Conservation (phyloP, 2,113 vertebrate genomes). For the Neolamprologus sp. region DNA sequence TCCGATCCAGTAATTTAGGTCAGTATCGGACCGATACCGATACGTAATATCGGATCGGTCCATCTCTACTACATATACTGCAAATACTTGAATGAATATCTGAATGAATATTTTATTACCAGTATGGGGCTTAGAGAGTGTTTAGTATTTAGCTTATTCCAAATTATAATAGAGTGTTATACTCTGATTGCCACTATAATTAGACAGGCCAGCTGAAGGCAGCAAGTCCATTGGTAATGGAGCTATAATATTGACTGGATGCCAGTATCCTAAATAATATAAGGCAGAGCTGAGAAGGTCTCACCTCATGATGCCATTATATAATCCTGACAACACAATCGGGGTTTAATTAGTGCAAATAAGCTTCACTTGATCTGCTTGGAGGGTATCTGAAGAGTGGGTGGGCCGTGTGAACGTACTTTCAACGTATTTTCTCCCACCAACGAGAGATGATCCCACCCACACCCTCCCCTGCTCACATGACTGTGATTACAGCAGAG, state of each 20-base stretch:
- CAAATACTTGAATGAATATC: background rate
- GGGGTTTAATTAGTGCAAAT: constrained; percentile 19
- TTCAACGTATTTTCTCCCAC: constrained; percentile 7
- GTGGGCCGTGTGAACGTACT: constrained; percentile 4
- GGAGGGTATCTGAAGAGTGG: background rate
- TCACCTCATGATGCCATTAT: background rate
- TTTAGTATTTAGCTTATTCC: background rate
- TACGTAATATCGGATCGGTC: too few relatives aligned
- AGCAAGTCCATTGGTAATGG: background rate
- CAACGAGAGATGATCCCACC: background rate
- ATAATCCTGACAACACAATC: constrained; percentile 17
- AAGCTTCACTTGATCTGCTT: constrained; percentile 2
- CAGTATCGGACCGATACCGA: too few relatives aligned
- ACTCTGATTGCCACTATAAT: background rate
- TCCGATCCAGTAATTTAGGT: too few relatives aligned
- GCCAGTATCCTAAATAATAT: background rate
- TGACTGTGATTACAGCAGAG: constrained; percentile 63
- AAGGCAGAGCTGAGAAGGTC: background rate
- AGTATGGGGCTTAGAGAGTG: background rate
- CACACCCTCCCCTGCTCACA: constrained; percentile 50
- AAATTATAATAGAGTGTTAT: background rate
- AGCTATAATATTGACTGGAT: background rate
- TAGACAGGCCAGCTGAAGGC: background rate
- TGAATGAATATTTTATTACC: background rate
- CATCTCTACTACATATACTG: background rate